Conservation (phyloP, 2,113 vertebrate species). For the Piliocolobus tephrosceles region DNA sequence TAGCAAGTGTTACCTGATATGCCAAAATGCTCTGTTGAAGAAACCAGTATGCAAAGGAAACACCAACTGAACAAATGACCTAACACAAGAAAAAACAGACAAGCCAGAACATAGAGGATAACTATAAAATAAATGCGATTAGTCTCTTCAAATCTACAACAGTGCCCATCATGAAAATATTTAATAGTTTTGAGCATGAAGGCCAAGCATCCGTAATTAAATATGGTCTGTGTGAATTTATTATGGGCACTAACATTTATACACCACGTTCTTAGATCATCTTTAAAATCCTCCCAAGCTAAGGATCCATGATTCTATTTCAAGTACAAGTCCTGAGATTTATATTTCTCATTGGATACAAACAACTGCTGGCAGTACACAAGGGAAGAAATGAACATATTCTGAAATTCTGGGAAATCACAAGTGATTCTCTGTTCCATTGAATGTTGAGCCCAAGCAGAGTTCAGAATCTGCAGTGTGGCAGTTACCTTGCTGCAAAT, state of each 20-base stretch:
- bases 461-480: background rate
- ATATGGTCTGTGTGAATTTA: background rate
- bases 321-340: background rate
- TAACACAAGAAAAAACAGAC: background rate
- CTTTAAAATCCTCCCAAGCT: background rate
- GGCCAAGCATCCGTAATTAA: background rate
- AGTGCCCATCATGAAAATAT: background rate
- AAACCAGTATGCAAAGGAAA: background rate
- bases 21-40: background rate
- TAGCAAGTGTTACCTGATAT: background rate
- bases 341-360: background rate
- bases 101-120: background rate
- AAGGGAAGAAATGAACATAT: background rate
- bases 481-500: background rate
- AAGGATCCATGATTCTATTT: background rate
- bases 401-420: slow-evolving; percentile 1
- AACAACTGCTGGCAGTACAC: background rate
- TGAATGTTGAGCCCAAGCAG: background rate
- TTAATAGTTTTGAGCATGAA: background rate
- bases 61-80: background rate
- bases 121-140: background rate
- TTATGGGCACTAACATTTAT: background rate
- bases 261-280: background rate
- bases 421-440: background rate
- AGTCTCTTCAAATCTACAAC: background rate